Conservation (phyloP, 2,797 vertebrate species). For the Malurus splendens region DNA sequence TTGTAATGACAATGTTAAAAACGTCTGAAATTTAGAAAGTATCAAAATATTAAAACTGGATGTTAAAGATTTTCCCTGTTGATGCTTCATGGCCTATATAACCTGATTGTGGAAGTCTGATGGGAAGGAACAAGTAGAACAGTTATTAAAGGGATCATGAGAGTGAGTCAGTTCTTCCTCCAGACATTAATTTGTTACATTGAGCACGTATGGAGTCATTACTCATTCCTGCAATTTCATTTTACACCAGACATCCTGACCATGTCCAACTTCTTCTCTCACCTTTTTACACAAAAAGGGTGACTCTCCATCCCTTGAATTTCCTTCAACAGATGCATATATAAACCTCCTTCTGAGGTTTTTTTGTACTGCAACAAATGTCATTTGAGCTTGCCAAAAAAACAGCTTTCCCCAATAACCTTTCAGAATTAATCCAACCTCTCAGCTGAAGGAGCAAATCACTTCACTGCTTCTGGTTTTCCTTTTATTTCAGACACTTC, state of each 20-base stretch:
- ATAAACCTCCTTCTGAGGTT: neutral
- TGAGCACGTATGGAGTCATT: accelerated
- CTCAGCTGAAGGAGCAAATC: neutral
- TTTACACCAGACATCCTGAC: neutral
- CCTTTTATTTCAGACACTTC: neutral
- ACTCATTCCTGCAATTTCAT: neutral
- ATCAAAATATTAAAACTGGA: neutral
- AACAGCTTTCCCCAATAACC: neutral
- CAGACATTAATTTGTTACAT: neutral
- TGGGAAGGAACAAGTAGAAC: neutral
- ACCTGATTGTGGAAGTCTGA: neutral
- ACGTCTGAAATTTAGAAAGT: slow-evolving; percentile 81
- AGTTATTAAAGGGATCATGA: neutral
- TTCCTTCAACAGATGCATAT: neutral
- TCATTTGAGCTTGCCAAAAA: neutral
- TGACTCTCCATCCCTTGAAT: neutral
- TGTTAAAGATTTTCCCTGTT: neutral
- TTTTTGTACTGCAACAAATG: neutral
- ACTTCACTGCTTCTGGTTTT: neutral
- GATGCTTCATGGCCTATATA: neutral
- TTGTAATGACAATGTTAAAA: slow-evolving; percentile 97
- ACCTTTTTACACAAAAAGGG: neutral
- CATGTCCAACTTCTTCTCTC: neutral
- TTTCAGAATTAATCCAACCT: neutral
- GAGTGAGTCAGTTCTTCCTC: neutral